Conservation (phyloP, 2,113 vertebrate genomes). For the Fukomys damarensis region DNA sequence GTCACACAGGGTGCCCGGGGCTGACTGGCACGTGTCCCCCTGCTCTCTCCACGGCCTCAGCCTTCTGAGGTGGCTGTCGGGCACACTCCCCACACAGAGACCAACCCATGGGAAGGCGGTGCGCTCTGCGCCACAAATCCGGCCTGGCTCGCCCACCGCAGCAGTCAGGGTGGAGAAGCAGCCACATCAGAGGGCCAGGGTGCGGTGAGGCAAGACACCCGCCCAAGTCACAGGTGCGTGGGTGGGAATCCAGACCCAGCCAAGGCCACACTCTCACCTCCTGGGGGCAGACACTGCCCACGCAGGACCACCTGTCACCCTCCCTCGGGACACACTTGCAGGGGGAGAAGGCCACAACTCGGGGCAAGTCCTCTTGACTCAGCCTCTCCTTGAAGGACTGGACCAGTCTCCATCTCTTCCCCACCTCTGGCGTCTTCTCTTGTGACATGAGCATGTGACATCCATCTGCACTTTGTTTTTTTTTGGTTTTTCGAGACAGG, state of each 20-base stretch:
- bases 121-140: not conserved
- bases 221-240: not conserved
- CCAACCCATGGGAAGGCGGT: not conserved
- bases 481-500: no score
- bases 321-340: not conserved
- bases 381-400: not conserved
- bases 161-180: not conserved
- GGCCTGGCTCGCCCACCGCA: not conserved
- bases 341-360: not conserved
- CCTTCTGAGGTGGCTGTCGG: not conserved
- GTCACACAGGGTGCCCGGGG: not conserved
- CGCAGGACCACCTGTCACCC: no score
- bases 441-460: not conserved
- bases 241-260: not conserved
- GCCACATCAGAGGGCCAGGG: no score
- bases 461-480: not conserved
- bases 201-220: no score
- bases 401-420: not conserved
- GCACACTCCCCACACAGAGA: not conserved
- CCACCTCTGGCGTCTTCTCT: not conserved
- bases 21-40: fast-evolving
- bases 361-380: not conserved
- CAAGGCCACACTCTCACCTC: not conserved
- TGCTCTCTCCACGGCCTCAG: fast-evolving
- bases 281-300: not conserved